Evolutionary conservation across 2,113 vertebrate species (phyloP).

Genomic region (Sturnus vulgaris): DNA sequence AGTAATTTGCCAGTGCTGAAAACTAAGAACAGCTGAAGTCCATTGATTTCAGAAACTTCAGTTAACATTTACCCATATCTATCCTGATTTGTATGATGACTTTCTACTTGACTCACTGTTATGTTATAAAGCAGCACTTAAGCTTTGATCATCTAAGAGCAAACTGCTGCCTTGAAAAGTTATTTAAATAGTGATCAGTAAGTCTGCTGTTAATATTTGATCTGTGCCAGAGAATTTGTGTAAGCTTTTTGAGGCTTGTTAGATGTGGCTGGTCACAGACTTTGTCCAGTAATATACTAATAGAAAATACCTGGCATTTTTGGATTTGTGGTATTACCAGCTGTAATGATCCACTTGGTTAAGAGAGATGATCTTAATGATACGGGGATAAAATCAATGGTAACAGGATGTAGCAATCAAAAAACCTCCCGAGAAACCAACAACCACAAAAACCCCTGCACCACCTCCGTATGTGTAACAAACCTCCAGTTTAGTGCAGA

Average conservation of each 20-base stretch:
- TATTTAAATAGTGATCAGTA: background rate
- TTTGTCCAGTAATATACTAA: background rate
- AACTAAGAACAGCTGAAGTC: background rate
- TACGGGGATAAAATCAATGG: background rate
- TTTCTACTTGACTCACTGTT: background rate
- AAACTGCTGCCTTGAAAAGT: background rate
- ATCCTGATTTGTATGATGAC: background rate
- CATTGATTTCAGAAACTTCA: background rate
- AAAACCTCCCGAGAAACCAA: background rate
- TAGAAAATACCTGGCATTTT: background rate
- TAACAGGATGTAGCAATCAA: background rate
- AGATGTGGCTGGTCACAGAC: background rate
- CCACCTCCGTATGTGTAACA: background rate
- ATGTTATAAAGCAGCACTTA: background rate
- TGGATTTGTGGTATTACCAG: background rate
- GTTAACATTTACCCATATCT: background rate
- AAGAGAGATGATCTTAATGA: background rate
- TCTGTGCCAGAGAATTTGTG: background rate
- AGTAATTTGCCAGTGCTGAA: background rate
- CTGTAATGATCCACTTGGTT: background rate
- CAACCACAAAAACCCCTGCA: rapidly evolving
- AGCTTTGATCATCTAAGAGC: background rate
- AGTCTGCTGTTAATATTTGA: background rate
- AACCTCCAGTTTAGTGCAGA: background rate
- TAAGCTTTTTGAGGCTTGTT: background rate